A percentile compares a stretch with the other conserved stretches of the same genome.
These are phyloP conservation scores for Apocrypta bakeri DNA, from an alignment of 1,140 invertebrate species.

Conservation along the genomic window DNA sequence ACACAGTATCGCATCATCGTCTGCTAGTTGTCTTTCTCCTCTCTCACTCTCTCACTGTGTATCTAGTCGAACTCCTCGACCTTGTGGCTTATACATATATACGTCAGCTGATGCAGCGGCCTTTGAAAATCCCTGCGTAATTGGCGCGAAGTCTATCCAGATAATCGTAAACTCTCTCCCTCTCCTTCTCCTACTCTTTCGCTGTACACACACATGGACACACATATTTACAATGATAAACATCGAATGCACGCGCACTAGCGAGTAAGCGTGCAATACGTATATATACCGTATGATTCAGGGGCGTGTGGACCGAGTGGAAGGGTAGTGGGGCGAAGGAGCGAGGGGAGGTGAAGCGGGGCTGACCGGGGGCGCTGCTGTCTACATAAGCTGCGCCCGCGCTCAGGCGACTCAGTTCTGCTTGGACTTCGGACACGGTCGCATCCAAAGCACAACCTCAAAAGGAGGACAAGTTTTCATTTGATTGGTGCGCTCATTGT, in stretches of 20 bases:
- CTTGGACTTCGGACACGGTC: constrained; percentile 62
- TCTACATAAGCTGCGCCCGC: constrained; percentile 58
- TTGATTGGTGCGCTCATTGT: constrained; percentile 75
- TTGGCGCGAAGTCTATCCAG: constrained; percentile 17
- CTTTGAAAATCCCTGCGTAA: constrained; percentile 32
- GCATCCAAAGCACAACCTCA: constrained; percentile 17
- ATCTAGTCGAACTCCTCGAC: not conserved
- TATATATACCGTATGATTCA: not conserved
- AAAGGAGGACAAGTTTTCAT: constrained; percentile 65
- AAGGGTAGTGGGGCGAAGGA: not conserved
- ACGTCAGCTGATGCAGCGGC: constrained; percentile 18
- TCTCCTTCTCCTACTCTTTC: no score
- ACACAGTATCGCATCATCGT: not conserved
- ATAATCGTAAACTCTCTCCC: not conserved
- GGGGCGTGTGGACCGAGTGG: no score
- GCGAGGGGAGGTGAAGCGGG: not conserved
- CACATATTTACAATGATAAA: not conserved
- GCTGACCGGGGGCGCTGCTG: constrained; percentile 23
- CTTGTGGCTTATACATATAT: not conserved
- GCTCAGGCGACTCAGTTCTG: constrained; percentile 61
- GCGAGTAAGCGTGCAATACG: no score
- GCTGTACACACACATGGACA: not conserved
- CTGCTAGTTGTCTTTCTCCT: not conserved
- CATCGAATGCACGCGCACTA: not conserved
- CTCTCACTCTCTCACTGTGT: no score